Percentiles rank a stretch among this genome's conserved stretches.
Conservation (phyloP, 2,888 invertebrate genomes). For the Lutraria lutraria region DNA sequence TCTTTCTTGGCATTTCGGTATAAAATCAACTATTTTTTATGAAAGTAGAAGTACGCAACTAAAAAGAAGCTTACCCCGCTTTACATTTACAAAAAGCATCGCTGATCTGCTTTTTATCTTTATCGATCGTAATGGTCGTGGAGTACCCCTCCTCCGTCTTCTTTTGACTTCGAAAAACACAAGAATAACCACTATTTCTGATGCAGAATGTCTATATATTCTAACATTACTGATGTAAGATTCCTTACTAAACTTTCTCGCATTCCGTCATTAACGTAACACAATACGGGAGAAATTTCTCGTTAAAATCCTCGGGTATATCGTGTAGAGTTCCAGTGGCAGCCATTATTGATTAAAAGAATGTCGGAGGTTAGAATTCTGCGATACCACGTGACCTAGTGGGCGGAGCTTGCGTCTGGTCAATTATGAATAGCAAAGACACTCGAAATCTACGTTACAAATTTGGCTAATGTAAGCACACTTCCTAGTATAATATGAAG, state of each 20-base stretch:
- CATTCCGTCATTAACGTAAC: neutral
- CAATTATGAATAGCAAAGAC: too few relatives aligned
- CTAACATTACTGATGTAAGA: neutral
- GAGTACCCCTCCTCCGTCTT: neutral
- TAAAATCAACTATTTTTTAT: neutral
- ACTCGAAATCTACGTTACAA: too few relatives aligned
- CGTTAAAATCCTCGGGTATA: neutral
- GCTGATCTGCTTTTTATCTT: neutral
- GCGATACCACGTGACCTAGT: slow-evolving; percentile 10
- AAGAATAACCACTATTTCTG: neutral
- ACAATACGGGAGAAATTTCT: slow-evolving; percentile 13
- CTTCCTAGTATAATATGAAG: too few relatives aligned
- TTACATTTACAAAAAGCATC: slow-evolving; percentile 27
- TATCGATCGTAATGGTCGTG: neutral
- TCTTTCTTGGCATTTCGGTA: neutral
- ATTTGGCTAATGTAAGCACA: too few relatives aligned
- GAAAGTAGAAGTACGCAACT: neutral
- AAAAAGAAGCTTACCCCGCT: slow-evolving; percentile 20
- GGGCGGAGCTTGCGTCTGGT: slow-evolving; percentile 29
- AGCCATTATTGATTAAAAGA: neutral
- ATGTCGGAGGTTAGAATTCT: neutral
- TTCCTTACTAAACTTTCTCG: neutral
- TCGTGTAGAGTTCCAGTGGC: neutral
- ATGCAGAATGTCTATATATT: neutral
- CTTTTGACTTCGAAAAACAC: neutral